Percentiles rank a stretch among this genome's conserved stretches.
These are phyloP conservation scores for Paracyclopina nana DNA, from an alignment of 1,140 invertebrate genomes.

Conservation along the genomic window DNA sequence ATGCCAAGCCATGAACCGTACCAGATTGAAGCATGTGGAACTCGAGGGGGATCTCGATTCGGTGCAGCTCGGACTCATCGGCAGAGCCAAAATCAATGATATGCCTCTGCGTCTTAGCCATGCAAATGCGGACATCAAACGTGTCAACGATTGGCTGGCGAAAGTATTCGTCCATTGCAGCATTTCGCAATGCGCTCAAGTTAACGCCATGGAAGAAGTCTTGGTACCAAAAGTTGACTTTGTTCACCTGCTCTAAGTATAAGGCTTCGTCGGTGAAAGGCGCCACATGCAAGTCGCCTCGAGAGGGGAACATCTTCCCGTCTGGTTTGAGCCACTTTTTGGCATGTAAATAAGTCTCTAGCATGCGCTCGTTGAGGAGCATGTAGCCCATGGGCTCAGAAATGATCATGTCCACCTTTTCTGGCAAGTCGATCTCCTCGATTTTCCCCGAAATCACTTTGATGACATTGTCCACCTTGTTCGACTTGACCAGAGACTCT, in stretches of 20 bases:
- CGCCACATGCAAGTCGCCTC: conserved; percentile 90
- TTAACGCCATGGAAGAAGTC: conserved; percentile 96
- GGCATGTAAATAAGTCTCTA: conserved; percentile 94
- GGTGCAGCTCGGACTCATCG: conserved; percentile 80
- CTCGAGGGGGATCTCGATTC: conserved; percentile 83
- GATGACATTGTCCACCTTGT: conserved; percentile 67
- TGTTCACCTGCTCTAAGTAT: conserved; percentile 95
- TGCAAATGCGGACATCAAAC: conserved; percentile 92
- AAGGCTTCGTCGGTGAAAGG: conserved; percentile 94
- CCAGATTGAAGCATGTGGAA: conserved; percentile 81
- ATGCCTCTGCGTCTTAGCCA: conserved; percentile 82
- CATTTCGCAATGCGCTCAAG: conserved; percentile 63
- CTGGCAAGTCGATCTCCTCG: conserved; percentile 88
- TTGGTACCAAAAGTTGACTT: conserved; percentile 48
- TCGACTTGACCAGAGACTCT: conserved; percentile 61
- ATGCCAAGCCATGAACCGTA: conserved; percentile 88
- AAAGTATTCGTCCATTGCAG: conserved; percentile 93
- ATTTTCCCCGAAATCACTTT: conserved; percentile 92
- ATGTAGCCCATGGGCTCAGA: conserved; percentile 99
- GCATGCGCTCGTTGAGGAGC: conserved; percentile 97
- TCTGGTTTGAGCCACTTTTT: conserved; percentile 90
- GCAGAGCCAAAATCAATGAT: conserved; percentile 87
- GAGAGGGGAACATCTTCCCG: conserved; percentile 88
- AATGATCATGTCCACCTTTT: conserved; percentile 88
- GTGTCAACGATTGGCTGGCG: conserved; percentile 97